phyloP scores from a whole-genome alignment of 2,888 invertebrate genomes.

The Glyphotaelius pellucidus region DNA sequence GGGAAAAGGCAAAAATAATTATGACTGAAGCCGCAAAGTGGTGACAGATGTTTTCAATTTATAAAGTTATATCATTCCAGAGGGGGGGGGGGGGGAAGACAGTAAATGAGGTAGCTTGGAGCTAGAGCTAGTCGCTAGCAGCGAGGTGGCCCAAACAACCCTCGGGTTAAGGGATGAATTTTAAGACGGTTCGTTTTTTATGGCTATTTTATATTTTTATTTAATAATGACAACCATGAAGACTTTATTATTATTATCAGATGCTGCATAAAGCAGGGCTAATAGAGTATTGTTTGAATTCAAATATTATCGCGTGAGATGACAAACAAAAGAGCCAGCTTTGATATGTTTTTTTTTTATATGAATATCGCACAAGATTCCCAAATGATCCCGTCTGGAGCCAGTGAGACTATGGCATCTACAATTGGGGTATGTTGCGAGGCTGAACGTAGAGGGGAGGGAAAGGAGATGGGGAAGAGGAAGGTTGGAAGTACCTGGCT shows the following conservation, averaged over 20 bases:
- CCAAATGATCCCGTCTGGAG: too few species aligned
- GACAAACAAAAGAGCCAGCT: too few species aligned
- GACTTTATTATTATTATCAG: neutral
- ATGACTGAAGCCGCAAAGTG: constrained; percentile 66
- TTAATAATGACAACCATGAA: neutral
- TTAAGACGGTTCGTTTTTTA: too few species aligned
- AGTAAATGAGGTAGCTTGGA: constrained; percentile 61
- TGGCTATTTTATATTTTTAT: neutral
- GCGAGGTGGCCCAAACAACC: constrained; percentile 14
- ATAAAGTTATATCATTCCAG: constrained; percentile 66
- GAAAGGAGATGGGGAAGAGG: too few species aligned
- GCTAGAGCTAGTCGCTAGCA: neutral
- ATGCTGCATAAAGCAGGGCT: neutral
- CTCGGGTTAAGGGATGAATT: neutral
- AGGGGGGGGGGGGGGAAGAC: constrained; percentile 60
- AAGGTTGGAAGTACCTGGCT: too few species aligned
- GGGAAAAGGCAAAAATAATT: constrained; percentile 66
- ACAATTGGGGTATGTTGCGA: too few species aligned
- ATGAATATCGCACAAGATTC: too few species aligned
- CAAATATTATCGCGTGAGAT: neutral
- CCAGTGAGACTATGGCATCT: too few species aligned
- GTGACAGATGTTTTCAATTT: constrained; percentile 66
- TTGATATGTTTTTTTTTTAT: too few species aligned
- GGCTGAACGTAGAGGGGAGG: too few species aligned
- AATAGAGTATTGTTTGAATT: neutral